Evolutionary conservation across 1,140 invertebrate species (phyloP).

Genomic region (Nymphalis io): DNA sequence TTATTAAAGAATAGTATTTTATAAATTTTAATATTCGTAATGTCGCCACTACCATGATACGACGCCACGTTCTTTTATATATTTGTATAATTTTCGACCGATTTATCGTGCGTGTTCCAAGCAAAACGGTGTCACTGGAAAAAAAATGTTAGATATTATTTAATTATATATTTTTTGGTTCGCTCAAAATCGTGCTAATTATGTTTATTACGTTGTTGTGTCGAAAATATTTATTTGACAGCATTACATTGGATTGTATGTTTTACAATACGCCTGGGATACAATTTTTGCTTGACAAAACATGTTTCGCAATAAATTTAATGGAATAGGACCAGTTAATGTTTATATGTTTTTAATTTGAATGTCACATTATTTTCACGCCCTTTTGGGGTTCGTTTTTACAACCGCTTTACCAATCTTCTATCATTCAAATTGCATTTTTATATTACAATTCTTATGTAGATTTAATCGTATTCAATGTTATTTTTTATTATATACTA

Average conservation of each 20-base stretch:
- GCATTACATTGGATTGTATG: constrained; percentile 1
- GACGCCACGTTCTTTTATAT: too few species aligned
- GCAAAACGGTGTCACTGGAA: background rate
- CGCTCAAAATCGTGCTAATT: background rate
- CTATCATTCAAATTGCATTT: background rate
- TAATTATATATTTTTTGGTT: background rate
- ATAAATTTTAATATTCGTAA: too few species aligned
- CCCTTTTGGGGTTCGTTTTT: constrained; percentile 29
- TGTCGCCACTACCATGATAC: too few species aligned
- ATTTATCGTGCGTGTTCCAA: too few species aligned
- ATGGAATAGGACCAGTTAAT: constrained; percentile 38
- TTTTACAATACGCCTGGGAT: constrained; percentile 21
- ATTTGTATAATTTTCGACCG: background rate
- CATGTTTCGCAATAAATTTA: constrained; percentile 36
- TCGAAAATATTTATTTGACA: constrained; percentile 7
- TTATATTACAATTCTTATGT: background rate
- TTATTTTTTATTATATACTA: background rate
- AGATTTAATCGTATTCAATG: too few species aligned
- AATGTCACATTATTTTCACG: constrained; percentile 38
- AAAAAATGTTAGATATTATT: background rate
- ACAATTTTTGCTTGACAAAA: constrained; percentile 29
- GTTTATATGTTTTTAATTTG: constrained; percentile 44
- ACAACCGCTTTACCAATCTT: background rate
- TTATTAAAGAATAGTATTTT: too few species aligned
- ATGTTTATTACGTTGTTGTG: background rate